phyloP scores from a whole-genome alignment of 2,797 vertebrate genomes.

The Sebastes goodei region DNA sequence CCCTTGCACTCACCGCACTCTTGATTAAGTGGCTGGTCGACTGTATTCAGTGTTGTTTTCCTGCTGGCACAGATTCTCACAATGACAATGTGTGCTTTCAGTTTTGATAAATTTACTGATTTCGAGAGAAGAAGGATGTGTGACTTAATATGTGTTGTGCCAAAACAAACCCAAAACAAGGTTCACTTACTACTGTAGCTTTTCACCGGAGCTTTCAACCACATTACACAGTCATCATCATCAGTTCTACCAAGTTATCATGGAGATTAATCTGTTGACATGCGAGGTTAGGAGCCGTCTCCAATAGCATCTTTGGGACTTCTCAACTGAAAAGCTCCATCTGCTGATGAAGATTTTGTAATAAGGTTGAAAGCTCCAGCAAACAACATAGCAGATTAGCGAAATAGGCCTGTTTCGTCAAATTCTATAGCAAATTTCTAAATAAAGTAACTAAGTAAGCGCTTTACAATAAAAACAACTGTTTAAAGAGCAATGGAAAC shows the following conservation, averaged over 20 bases:
- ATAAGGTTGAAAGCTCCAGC: background rate
- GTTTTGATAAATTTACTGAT: background rate
- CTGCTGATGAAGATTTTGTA: background rate
- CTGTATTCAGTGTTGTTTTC: background rate
- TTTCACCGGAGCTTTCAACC: background rate
- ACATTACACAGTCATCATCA: background rate
- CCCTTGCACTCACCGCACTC: slow-evolving; percentile 5
- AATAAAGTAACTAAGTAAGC: background rate
- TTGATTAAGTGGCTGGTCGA: background rate
- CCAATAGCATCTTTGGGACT: background rate
- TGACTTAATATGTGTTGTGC: background rate
- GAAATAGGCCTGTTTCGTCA: background rate
- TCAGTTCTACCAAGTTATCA: background rate
- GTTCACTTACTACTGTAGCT: background rate
- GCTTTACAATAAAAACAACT: background rate
- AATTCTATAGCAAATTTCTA: background rate
- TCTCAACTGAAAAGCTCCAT: background rate
- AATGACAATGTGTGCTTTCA: background rate
- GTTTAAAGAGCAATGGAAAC: background rate
- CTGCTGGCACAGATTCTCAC: background rate
- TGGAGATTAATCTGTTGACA: background rate
- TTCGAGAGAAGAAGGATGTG: background rate
- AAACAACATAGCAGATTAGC: background rate
- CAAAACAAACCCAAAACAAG: background rate
- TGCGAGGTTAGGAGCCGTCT: background rate